A percentile compares a stretch with the other conserved stretches of the same genome.
Conservation (phyloP, 2,113 vertebrate species). For the Romanogobio albipinnatus region DNA sequence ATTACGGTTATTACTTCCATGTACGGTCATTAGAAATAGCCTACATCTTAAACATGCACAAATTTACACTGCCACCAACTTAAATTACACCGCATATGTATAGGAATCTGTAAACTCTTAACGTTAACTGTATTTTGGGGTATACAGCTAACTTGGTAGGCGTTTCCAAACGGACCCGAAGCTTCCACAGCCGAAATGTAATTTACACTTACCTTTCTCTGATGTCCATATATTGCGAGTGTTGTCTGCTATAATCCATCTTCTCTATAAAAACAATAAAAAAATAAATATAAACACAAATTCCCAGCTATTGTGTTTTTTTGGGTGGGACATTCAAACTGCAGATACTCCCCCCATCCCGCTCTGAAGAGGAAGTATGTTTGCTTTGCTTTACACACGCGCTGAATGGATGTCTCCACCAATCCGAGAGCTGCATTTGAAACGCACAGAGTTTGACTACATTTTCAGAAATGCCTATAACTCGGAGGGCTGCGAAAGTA, state of each 20-base stretch:
- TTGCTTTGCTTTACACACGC: neutral
- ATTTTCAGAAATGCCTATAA: neutral
- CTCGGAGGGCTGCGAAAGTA: neutral
- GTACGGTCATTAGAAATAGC: neutral
- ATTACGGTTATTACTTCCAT: neutral
- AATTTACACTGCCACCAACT: neutral
- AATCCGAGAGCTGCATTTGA: conserved; percentile 60
- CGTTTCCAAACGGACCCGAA: conserved; percentile 1
- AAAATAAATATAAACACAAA: neutral
- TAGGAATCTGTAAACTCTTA: neutral
- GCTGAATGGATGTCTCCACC: conserved; percentile 29
- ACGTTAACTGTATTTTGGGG: neutral
- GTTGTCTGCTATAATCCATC: conserved; percentile 45
- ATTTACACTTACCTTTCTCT: conserved; percentile 46
- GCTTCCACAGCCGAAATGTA: neutral
- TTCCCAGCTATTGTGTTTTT: neutral
- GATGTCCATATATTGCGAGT: neutral
- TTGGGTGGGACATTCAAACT: conserved; percentile 51
- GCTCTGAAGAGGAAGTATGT: conserved; percentile 15
- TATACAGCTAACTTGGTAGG: neutral
- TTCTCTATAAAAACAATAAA: neutral
- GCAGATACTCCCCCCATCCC: conserved; percentile 10
- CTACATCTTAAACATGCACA: neutral
- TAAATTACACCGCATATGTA: neutral
- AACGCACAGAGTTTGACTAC: conserved; percentile 23